Evolutionary conservation across 1,140 invertebrate genomes (phyloP).

Genomic region (Plectrocnemia conspersa): DNA sequence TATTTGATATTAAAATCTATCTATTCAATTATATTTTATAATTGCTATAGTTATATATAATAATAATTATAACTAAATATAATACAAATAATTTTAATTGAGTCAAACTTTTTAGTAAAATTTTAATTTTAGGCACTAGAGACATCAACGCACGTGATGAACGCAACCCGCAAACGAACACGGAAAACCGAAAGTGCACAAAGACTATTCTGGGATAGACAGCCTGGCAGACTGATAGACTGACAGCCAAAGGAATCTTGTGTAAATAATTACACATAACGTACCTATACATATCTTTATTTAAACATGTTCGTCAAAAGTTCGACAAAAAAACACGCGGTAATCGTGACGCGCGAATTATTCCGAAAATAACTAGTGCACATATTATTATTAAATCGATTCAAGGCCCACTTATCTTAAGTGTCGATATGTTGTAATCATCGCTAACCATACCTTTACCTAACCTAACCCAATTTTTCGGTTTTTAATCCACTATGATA

Average conservation of each 20-base stretch:
- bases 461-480: constrained; percentile 14
- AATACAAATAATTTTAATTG: too few species aligned
- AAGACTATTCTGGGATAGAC: background rate
- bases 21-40: too few species aligned
- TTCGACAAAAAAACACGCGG: background rate
- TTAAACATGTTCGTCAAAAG: background rate
- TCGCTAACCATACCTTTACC: too few species aligned
- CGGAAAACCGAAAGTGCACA: background rate
- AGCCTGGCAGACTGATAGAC: background rate
- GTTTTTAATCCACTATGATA: too few species aligned
- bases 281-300: background rate
- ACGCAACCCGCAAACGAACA: background rate
- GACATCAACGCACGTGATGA: too few species aligned
- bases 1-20: too few species aligned
- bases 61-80: too few species aligned
- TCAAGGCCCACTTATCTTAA: background rate
- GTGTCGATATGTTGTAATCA: too few species aligned
- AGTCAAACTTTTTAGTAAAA: too few species aligned
- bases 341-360: constrained; percentile 3
- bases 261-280: constrained; percentile 1
- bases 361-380: too few species aligned
- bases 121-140: too few species aligned
- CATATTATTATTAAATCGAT: constrained; percentile 8
- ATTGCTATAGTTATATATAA: too few species aligned
- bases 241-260: background rate